Base-by-base conservation (phyloP, 2,888 invertebrate genomes). In the Latrodectus elegans region DNA sequence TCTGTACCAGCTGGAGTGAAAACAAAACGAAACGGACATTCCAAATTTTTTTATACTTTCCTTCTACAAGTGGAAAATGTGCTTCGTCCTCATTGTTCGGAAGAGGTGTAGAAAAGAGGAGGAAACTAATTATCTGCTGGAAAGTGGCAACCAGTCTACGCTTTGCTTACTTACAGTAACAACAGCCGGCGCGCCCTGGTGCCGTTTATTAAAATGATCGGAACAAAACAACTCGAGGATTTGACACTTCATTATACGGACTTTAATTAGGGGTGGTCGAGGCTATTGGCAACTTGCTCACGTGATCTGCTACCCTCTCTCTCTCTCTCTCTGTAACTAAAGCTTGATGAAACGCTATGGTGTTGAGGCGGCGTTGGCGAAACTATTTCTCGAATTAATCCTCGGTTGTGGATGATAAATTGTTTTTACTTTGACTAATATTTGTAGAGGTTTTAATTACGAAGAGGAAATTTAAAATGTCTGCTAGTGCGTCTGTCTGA, bases 211-310 rank as follows among this genome's bases (percentile, higher is more conserved):
- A 84, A 84, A 84, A 84, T 84, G 77, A 77, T 76, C 64, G 17
- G 76, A 71, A 84, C 76, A 84, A 83, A 84, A 84, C 83, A 77
- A 84, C 70, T 71, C 72, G 64, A 71, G 77, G 83, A 84, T 84
- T 84, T 84, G 83, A 84, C 83, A 84, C 83, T 84, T 84, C 83
- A 84, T 84, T 84, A 84, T 76, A 77, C 76, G 52, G 70, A 72
- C 77, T 84, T 84, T 84, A 84, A 84, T 84, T 84, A 84, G 83
- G 65, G 75, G 60, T 68, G 26, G 26, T 68, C 17, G 38, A 12
- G 75, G 76, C 65, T 65, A 76, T 76, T 76, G 76, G 65, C 49
- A 76, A 76, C 76, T 64, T n/a, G n/a, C 6, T 60, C 76, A 76
- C 76, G 76, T 65, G 64, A 14, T 26, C 55, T 64, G 74, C 38